phyloP scores from a whole-genome alignment of 92 coral and sea anemone species.

The Metridium senile region DNA sequence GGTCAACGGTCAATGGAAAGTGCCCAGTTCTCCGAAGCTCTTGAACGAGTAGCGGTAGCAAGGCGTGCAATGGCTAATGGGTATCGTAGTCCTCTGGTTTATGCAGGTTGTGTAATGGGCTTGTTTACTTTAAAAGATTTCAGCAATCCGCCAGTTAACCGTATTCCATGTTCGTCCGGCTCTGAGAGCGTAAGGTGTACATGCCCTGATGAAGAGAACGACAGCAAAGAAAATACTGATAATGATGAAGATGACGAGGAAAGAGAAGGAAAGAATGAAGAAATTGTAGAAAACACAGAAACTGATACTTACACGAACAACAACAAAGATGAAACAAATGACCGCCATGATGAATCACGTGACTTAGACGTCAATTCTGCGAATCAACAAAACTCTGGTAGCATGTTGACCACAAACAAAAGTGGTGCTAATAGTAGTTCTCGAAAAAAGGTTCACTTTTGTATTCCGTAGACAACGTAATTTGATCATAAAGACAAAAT shows the following conservation, averaged over 20 bases:
- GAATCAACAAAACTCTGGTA: not conserved
- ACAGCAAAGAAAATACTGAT: too few species aligned
- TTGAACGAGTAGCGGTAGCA: constrained; percentile 83
- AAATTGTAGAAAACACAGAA: not conserved
- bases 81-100: constrained; percentile 89
- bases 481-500: not conserved
- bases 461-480: not conserved
- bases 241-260: not conserved
- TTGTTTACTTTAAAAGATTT: constrained; percentile 85
- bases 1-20: constrained; percentile 89
- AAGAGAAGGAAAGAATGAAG: not conserved
- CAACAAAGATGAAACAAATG: too few species aligned
- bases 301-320: not conserved
- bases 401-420: not conserved
- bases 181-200: not conserved
- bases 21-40: constrained; percentile 86
- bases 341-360: not conserved
- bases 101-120: constrained; percentile 92
- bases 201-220: not conserved
- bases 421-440: not conserved
- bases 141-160: constrained; percentile 19
- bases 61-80: constrained; percentile 85
- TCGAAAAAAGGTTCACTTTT: constrained; percentile 1
- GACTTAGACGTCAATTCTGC: not conserved
- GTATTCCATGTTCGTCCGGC: not conserved